Base-by-base conservation (phyloP, 2,113 vertebrate genomes). In the Scatophagus argus region DNA sequence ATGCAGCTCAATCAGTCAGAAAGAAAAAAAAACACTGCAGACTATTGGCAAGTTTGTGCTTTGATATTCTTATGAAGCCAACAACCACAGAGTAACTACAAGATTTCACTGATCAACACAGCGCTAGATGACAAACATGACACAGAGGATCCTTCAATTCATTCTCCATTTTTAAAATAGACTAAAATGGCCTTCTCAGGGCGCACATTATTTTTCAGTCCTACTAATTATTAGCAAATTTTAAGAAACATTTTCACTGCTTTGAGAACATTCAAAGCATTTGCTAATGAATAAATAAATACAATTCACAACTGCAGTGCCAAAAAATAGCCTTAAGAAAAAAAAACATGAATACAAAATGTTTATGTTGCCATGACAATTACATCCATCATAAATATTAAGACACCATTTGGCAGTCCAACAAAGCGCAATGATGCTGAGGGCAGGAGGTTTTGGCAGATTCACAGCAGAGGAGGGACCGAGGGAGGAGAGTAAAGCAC, bases 381-480 rank as follows among this genome's bases (percentile, higher is more conserved):
- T 87, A 91, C 90, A 91, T 89, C 86, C 85, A 92, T 90, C 78
- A 78, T 89, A 90, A 87, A 88, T 91, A 92, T 86, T 92, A 92
- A 93, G 91, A 93, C 90, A 93, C 77, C 75, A 27, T 84, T 77
- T 21, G 85, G 87, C 79, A 58, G 84, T 88, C 86, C 56, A 29
- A 85, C 79, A 6, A 83, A 74, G 84, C 43, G 54, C 67, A 9
- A 64, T 41, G 77, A 77, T 54, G 82, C 41, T 23, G 55, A 72
- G 73, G 70, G 76, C 66, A n/a, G 74, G 51, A 79, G 75, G 80
- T 74, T 88, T 79, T 87, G 73, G 84, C 79, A 79, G 84, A 84
- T 70, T 76, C 56, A 88, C 75, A 66, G 83, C 77, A 23, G 83
- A 81, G 63, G 41, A 19, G 43, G 52, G 60, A 36, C 1, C 59